These are phyloP conservation scores for Rana temporaria DNA, from an alignment of 2,113 vertebrate species.

Conservation along the genomic window DNA sequence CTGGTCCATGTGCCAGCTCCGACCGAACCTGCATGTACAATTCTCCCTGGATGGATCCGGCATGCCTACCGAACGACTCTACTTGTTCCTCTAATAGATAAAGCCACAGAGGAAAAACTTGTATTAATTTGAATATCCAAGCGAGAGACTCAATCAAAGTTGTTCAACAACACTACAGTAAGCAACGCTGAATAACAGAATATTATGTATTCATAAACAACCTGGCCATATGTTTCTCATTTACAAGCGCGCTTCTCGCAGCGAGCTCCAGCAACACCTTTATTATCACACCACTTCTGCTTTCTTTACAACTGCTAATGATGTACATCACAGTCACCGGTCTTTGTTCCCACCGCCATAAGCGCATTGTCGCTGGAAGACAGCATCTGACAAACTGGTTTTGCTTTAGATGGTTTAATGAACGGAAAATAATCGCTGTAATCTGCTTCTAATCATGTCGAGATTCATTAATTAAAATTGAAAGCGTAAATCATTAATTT, in stretches of 20 bases:
- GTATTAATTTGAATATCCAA: too few species aligned
- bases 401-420: conserved; percentile 2
- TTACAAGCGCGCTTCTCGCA: conserved; percentile 1
- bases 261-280: conserved; percentile 16
- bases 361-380: background rate
- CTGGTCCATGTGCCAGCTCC: too few species aligned
- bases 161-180: too few species aligned
- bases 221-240: background rate
- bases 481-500: too few species aligned
- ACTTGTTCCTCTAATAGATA: too few species aligned
- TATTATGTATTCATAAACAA: background rate
- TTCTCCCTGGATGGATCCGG: too few species aligned
- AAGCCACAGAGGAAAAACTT: too few species aligned
- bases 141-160: too few species aligned
- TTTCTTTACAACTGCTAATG: conserved; percentile 34
- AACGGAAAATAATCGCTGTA: background rate
- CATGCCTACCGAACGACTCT: too few species aligned
- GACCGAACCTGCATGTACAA: too few species aligned
- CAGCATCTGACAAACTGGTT: background rate
- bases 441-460: background rate
- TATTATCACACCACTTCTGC: conserved; percentile 11
- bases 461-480: background rate
- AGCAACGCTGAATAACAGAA: too few species aligned
- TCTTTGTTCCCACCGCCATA: background rate
- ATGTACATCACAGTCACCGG: conserved; percentile 19